Base-by-base conservation (phyloP, 2,797 vertebrate species). In the Platyrinchus mystaceus region DNA sequence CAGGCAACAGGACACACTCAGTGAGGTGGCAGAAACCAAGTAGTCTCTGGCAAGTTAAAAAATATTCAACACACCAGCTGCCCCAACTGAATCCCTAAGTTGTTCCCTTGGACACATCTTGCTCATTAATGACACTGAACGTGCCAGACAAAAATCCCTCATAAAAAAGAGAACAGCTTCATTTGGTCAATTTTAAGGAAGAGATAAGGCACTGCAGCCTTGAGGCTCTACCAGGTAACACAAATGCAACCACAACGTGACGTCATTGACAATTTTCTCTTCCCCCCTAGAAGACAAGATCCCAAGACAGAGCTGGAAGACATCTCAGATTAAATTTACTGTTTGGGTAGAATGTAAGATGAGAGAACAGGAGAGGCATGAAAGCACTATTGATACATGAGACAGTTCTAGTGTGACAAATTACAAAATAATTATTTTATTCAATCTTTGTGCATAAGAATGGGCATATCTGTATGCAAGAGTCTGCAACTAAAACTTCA, bases 11-110 rank as follows among this genome's bases (percentile, higher is more conserved):
- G 28, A 68, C 46, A 12, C 16, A 4, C 27, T 34, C 46, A 49
- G 0, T 7, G 14, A 63, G 18, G 22, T 8, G 23, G 10, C 1
- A n/a, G 63, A 86, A 67, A 82, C 13, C 14, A 59, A 66, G 16
- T 0, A 37, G 14, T 22, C 7, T 23, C 32, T 9, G 5, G 10
- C 7, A 32, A 59, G 22, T 20, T 17, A 18, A 28, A 49, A 49
- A 71, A 30, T 13, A 28, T 9, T 58, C 27, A 47, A 20, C n/a
- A 90, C 22, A 19, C 3, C 2, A 73, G 7, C 11, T 49, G 47
- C 7, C n/a, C 21, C 39, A 67, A 0, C 15, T 23, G 39, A 86
- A 75, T 62, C 16, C 55, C 10, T 6, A 22, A 47, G 43, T 32
- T 84, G 43, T 6, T 70, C 27, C 23, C 10, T 70, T 36, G 32